Base-by-base conservation (phyloP, 23 tunicate genomes). In the Halocynthia aurantium region DNA sequence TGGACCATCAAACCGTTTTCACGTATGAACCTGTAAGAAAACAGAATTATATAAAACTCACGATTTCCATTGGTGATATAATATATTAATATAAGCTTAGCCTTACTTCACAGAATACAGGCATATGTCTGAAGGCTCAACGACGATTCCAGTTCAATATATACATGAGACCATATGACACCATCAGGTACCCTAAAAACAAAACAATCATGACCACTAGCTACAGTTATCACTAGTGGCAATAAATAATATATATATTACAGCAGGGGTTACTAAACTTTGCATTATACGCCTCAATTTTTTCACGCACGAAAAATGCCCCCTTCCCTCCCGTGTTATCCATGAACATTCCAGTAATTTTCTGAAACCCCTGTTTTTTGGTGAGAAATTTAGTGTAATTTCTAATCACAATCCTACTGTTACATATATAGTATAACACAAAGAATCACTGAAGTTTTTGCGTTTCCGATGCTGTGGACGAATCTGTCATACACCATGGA, bases 381-480 rank as follows among this genome's bases (percentile, higher is more conserved):
- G 71, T 67, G 18, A 9, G 15, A 9, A 67, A 9, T 9, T 12
- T 67, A 15, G 10, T 12, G 20, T 67, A 17, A 67, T 67, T 67
- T 12, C 15, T 17, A 18, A 12, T 9, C 18, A 67, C 53, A 50
- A n/a, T n/a, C n/a, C 52, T 20, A 70, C 7, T 74, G 12, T 74
- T 74, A 8, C 13, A 50, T 17, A 52, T 71, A 10, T 69, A 83
- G 87, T 54, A 50, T 76, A 40, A 54, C 83, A 10, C 66, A 80
- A 20, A 57, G 60, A 21, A 85, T 85, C n/a, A 70, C 65, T 9
- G 84, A 85, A 72, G 18, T 58, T 22, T 85, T 80, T 65, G 90
- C 79, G 53, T 85, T 85, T 55, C 90, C 90, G 15, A 80, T 85
- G 54, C 10, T 80, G 9, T 85, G 90, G 90, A 44, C 80, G 69